A percentile compares a stretch with the other conserved stretches of the same genome.
These are phyloP conservation scores for Malacoraja senta DNA, from an alignment of 2,797 vertebrate species.

Conservation along the genomic window DNA sequence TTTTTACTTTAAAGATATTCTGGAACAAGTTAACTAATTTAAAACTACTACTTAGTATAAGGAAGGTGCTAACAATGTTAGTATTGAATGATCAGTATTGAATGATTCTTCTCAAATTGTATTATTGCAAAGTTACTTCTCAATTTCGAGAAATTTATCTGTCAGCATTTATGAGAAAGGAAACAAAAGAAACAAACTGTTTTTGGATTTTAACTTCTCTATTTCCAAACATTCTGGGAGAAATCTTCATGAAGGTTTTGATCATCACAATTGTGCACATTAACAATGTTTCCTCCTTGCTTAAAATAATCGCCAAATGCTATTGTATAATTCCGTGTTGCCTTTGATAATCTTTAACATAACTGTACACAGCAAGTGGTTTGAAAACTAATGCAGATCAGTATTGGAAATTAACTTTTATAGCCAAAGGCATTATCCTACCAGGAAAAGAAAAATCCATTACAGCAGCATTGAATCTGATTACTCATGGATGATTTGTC, in stretches of 20 bases:
- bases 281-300: slow-evolving; percentile 47
- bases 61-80: background rate
- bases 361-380: slow-evolving; percentile 53
- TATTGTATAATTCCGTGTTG: slow-evolving; percentile 44
- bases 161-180: background rate
- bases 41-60: background rate
- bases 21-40: background rate
- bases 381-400: slow-evolving; percentile 79
- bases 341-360: slow-evolving; percentile 48
- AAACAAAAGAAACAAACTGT: background rate
- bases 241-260: slow-evolving; percentile 49
- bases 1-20: background rate
- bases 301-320: slow-evolving; percentile 56
- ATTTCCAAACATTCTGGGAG: slow-evolving; percentile 47
- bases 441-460: slow-evolving; percentile 62
- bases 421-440: slow-evolving; percentile 74
- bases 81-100: background rate
- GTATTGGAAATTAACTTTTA: slow-evolving; percentile 85
- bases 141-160: slow-evolving; percentile 14
- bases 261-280: slow-evolving; percentile 43
- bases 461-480: slow-evolving; percentile 64
- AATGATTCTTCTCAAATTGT: background rate
- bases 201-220: background rate
- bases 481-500: slow-evolving; percentile 57
- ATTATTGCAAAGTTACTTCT: background rate